Percentiles rank a stretch among this genome's conserved stretches.
These are phyloP conservation scores for Hemicordylus capensis DNA, from an alignment of 2,113 vertebrate species.

Conservation along the genomic window DNA sequence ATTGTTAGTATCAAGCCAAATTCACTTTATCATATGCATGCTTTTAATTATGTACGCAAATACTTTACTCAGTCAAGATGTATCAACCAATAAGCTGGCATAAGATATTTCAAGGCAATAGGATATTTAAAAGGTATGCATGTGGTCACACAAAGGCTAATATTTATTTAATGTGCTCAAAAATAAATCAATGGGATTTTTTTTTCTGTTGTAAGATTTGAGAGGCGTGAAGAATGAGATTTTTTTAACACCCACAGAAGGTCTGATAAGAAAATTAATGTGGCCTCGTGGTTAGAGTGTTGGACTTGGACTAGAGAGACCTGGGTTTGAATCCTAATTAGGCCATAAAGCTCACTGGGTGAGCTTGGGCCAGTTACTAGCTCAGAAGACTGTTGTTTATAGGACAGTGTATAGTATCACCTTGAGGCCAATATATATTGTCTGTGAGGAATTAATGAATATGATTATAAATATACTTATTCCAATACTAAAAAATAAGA, in stretches of 20 bases:
- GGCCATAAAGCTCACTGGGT: too few species aligned
- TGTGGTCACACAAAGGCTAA: neutral
- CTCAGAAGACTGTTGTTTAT: too few species aligned
- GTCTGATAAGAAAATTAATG: neutral
- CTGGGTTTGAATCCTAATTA: too few species aligned
- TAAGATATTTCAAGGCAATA: neutral
- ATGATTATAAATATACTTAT: neutral
- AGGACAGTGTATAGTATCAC: too few species aligned
- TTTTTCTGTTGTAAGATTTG: neutral
- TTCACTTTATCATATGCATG: conserved; percentile 17
- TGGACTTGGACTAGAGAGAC: too few species aligned
- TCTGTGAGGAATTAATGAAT: too few species aligned
- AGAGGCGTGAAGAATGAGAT: neutral
- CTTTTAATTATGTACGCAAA: neutral
- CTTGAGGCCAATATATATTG: too few species aligned
- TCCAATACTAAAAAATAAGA: neutral
- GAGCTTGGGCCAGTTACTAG: too few species aligned
- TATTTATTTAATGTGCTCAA: neutral
- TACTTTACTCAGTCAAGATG: neutral
- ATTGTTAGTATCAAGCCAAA: neutral
- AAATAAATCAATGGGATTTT: neutral
- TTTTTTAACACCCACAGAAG: neutral
- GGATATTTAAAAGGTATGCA: neutral
- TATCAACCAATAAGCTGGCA: neutral
- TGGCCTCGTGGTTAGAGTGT: too few species aligned